phyloP scores from a whole-genome alignment of 2,797 vertebrate species.

The Enteromius paludinosus region DNA sequence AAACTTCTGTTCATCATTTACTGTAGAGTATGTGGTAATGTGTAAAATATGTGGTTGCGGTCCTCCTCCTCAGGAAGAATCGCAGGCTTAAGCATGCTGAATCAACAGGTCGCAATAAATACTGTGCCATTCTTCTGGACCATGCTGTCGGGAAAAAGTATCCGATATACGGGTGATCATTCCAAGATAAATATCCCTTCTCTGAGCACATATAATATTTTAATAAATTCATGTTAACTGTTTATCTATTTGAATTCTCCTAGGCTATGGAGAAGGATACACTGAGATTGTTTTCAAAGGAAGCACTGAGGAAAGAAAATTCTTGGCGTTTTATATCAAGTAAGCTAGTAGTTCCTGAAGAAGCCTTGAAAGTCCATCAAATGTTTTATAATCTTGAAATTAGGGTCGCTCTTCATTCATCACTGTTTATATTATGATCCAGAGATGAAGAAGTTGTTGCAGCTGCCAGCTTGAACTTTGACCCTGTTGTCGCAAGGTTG shows the following conservation, averaged over 20 bases:
- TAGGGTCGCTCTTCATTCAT: neutral
- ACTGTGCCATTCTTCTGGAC: constrained; percentile 92
- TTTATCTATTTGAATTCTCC: constrained; percentile 35
- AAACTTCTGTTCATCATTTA: neutral
- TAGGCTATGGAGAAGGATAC: constrained; percentile 86
- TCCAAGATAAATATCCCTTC: constrained; percentile 4
- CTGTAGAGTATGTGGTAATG: neutral
- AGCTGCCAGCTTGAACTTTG: constrained; percentile 86
- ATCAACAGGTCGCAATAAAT: constrained; percentile 70
- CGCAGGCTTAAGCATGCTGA: constrained; percentile 87
- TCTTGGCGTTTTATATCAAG: constrained; percentile 90
- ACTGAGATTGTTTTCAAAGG: constrained; percentile 87
- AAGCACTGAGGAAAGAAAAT: constrained; percentile 81
- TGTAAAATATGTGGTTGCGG: constrained; percentile 22
- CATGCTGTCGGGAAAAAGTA: constrained; percentile 80
- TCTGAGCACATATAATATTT: constrained; percentile 12
- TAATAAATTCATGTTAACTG: neutral
- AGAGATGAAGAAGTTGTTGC: constrained; percentile 84
- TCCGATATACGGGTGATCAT: constrained; percentile 83
- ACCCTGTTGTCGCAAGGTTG: constrained; percentile 82
- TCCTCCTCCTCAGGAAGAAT: constrained; percentile 75
- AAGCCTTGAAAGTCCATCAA: neutral
- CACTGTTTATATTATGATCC: constrained; percentile 40
- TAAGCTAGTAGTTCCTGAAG: constrained; percentile 64
- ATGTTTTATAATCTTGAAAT: neutral